A percentile compares a stretch with the other conserved stretches of the same genome.
Conservation (phyloP, 1,140 invertebrate genomes). For the Papilio aristodemus region DNA sequence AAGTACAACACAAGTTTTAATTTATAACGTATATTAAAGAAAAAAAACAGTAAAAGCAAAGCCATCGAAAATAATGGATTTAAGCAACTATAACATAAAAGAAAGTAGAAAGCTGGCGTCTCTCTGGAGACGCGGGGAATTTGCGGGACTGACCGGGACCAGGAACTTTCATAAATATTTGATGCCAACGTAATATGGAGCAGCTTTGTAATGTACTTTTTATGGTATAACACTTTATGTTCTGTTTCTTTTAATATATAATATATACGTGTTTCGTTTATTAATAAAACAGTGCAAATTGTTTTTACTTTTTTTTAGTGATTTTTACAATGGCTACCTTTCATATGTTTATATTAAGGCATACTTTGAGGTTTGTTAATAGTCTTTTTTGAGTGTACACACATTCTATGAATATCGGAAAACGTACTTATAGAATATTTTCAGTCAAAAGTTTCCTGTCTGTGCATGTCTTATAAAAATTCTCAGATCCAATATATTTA, state of each 20-base stretch:
- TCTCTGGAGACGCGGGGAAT: conserved; percentile 31
- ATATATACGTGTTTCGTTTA: not conserved
- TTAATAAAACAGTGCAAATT: too few relatives aligned
- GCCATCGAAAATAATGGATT: conserved; percentile 34
- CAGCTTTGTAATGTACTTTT: conserved; percentile 21
- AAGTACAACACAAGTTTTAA: not conserved
- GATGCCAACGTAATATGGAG: conserved; percentile 36
- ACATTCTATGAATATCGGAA: too few relatives aligned
- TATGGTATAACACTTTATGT: conserved; percentile 4
- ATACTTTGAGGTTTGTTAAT: too few relatives aligned
- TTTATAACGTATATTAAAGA: not conserved
- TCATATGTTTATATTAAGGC: too few relatives aligned
- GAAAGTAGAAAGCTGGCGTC: conserved; percentile 38
- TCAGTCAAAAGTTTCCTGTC: too few relatives aligned
- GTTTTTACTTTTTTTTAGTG: too few relatives aligned
- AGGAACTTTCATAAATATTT: conserved; percentile 49
- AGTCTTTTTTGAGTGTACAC: too few relatives aligned
- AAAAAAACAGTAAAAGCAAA: conserved; percentile 6
- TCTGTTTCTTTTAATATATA: not conserved
- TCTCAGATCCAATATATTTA: too few relatives aligned
- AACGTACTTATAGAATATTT: too few relatives aligned
- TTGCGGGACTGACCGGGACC: conserved; percentile 36
- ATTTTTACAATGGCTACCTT: too few relatives aligned
- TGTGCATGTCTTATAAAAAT: too few relatives aligned
- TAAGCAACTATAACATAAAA: conserved; percentile 43